These are phyloP conservation scores for Drosophila falleni DNA, from an alignment of 2,888 invertebrate genomes.

Conservation along the genomic window DNA sequence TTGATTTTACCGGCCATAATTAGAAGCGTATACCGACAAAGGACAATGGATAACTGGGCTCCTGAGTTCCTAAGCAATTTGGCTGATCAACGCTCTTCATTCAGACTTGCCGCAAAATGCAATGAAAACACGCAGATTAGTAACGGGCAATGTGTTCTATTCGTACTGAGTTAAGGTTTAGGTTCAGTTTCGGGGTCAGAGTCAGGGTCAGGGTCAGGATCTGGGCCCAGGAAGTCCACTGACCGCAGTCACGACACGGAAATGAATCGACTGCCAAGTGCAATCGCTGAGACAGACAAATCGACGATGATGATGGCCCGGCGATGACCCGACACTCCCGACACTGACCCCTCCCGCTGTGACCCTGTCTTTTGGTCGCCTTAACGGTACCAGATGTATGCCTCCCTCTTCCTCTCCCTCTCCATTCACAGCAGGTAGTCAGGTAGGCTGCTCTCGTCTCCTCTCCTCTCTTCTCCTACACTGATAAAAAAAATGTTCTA, in stretches of 20 bases:
- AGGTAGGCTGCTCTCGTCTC: constrained; percentile 27
- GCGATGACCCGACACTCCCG: constrained; percentile 33
- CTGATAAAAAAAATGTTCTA: too few relatives aligned
- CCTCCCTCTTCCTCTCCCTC: not conserved
- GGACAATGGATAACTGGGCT: constrained; percentile 30
- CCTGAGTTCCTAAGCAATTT: constrained; percentile 47
- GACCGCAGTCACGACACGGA: constrained; percentile 72
- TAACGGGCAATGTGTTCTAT: constrained; percentile 40
- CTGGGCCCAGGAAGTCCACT: constrained; percentile 68
- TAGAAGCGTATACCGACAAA: constrained; percentile 56
- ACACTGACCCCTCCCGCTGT: constrained; percentile 59
- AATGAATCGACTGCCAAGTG: constrained; percentile 76
- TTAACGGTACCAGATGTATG: constrained; percentile 75
- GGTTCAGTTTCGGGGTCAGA: not conserved
- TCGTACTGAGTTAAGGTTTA: constrained; percentile 1
- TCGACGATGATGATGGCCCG: not conserved
- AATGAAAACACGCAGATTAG: constrained; percentile 61
- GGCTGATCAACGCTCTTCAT: constrained; percentile 61
- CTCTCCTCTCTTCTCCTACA: not conserved
- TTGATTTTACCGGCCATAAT: constrained; percentile 59
- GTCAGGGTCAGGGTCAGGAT: not conserved
- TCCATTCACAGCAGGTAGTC: constrained; percentile 26
- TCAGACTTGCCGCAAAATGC: constrained; percentile 32
- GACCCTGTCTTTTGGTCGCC: constrained; percentile 27
- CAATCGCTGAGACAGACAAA: constrained; percentile 31